Evolutionary conservation across 2,113 vertebrate species (phyloP), one percentile per base, ranked within the genome.

Genomic region (Mesitornis unicolor): DNA sequence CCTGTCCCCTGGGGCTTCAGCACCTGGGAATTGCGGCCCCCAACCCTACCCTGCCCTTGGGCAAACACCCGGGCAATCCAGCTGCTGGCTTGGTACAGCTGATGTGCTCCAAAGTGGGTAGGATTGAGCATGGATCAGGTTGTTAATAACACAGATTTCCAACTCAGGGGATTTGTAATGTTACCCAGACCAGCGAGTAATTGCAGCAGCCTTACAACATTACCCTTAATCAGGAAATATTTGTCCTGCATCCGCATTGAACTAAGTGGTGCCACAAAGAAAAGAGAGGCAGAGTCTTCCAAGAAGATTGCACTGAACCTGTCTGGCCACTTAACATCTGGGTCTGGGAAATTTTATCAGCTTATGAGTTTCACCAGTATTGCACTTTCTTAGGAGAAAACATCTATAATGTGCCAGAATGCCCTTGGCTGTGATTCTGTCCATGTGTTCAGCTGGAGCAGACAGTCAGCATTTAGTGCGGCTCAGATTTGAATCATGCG

Each of bases 401-500:
- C 42, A 10, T 43, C 12, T 9, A 2, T 16, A 57, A 61, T 1
- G 6, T 63, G 65, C 38, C 60, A 57, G 4, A 65, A 31, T 15
- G 53, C 19, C 5, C 42, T 25, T 25, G 54, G 36, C 61, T n/a
- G 64, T 53, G 56, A 13, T 47, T 45, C 19, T 29, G 0, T 25
- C 59, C 20, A 1, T 61, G 35, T 14, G 4, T 20, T 50, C 67
- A 40, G 56, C 85, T 45, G 10, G 43, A 67, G 65, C 53, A 59
- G 47, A 3, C 36, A 42, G 65, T 6, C 51, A 47, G 68, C 31
- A 0, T 28, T 61, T 18, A 54, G 2, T 24, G 70, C 2, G 1
- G n/a, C 64, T 87, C 36, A 2, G 6, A 2, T 5, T 21, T 42
- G 60, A 75, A n/a, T 24, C 5, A 0, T 18, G 22, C 0, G 0